A percentile compares a stretch with the other conserved stretches of the same genome.
phyloP scores from a whole-genome alignment of 2,113 vertebrate genomes.

The Ictalurus punctatus region DNA sequence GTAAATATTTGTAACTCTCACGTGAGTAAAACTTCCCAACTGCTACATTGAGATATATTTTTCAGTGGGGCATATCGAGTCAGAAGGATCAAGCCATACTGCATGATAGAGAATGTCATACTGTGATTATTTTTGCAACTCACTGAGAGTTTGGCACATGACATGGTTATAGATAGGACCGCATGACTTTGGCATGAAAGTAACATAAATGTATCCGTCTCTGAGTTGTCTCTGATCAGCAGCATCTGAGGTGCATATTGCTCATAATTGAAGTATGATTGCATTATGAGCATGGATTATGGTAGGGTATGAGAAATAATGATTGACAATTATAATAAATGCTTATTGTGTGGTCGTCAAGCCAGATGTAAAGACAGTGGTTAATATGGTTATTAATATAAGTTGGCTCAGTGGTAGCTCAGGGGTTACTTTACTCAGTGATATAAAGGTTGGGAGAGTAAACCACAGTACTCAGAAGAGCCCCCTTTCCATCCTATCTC shows the following conservation, averaged over 20 bases:
- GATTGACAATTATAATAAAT: background rate
- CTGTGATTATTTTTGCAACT: background rate
- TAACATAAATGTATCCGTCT: background rate
- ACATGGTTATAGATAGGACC: background rate
- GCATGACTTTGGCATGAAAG: background rate
- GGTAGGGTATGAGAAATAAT: background rate
- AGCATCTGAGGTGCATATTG: background rate
- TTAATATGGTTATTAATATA: background rate
- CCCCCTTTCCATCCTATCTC: background rate
- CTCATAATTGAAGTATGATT: background rate
- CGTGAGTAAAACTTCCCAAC: background rate
- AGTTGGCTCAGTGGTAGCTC: background rate
- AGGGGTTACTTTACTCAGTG: background rate
- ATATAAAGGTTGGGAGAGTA: background rate
- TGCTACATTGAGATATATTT: background rate
- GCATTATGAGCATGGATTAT: background rate
- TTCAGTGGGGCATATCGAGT: background rate
- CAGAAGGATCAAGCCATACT: background rate
- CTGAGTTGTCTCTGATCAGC: background rate
- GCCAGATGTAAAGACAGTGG: background rate
- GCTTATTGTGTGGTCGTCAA: background rate
- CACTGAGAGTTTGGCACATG: background rate
- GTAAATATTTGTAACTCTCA: background rate
- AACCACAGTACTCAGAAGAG: background rate
- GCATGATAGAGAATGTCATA: background rate